These are phyloP conservation scores for Eulemur coronatus DNA, from an alignment of 2,797 vertebrate genomes.

Conservation along the genomic window DNA sequence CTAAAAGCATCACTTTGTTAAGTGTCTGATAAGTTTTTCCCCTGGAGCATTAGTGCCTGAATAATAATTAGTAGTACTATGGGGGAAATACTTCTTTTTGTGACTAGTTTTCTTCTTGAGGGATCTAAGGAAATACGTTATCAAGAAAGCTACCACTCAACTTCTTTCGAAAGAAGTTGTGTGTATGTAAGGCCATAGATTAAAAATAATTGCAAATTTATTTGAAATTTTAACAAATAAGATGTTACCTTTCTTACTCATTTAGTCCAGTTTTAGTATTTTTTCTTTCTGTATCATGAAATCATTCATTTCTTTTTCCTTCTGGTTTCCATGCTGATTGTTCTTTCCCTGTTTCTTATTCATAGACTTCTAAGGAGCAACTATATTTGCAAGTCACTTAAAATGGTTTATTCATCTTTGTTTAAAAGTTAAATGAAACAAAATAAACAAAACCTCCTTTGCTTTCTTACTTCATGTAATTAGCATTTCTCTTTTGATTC, in stretches of 20 bases:
- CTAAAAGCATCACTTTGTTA: not conserved
- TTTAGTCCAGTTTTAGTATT: slow-evolving; percentile 28
- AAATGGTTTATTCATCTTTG: slow-evolving; percentile 29
- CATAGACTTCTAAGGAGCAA: slow-evolving; percentile 29
- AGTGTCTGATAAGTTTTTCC: slow-evolving; percentile 8
- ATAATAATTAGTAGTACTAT: slow-evolving; percentile 13
- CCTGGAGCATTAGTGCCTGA: not conserved
- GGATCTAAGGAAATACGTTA: not conserved
- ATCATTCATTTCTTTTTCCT: slow-evolving; percentile 34
- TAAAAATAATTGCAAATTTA: slow-evolving; percentile 46
- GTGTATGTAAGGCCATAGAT: not conserved
- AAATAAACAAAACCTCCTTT: not conserved
- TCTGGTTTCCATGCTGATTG: not conserved
- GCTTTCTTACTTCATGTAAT: slow-evolving; percentile 37
- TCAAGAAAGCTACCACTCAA: not conserved
- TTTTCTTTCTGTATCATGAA: slow-evolving; percentile 33
- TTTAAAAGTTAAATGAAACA: slow-evolving; percentile 46
- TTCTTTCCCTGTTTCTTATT: slow-evolving; percentile 52
- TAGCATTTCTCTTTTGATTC: slow-evolving; percentile 44
- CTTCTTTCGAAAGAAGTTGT: not conserved
- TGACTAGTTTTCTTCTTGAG: slow-evolving; percentile 55
- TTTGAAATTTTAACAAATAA: slow-evolving; percentile 37
- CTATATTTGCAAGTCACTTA: slow-evolving; percentile 35
- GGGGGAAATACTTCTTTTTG: slow-evolving; percentile 12
- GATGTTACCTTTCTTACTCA: not conserved